Evolutionary conservation across 2,888 invertebrate genomes (phyloP), one percentile per base, ranked within the genome.

Genomic region (Diaperis boleti): DNA sequence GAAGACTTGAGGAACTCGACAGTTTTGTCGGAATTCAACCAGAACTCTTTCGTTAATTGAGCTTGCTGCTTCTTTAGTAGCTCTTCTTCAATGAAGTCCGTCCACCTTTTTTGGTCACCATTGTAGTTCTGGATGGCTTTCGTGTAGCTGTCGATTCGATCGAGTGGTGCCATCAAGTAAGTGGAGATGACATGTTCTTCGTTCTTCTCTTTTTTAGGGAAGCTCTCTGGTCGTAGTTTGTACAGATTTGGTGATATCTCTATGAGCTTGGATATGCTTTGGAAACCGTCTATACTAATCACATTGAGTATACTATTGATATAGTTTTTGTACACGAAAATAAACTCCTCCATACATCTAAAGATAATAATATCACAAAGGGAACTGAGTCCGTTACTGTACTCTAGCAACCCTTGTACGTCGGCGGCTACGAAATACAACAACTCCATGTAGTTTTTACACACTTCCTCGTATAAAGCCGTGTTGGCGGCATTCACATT

Each of bases 251-350:
- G 83, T 14, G 87, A 85, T 47, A 88, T 83, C 73, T 89, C 88
- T 62, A 91, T 83, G 50, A 87, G 76, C 78, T 84, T 86, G 66
- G 88, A 86, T 56, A 91, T 88, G 70, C 88, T 87, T 37, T 83
- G 76, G 74, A 91, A 90, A 26, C 91, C 92, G 74, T 89, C 87
- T 65, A 91, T 84, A 70, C 90, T 89, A 74, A 89, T 88, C 66
- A 91, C 85, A 84, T 91, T 89, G 79, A 91, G 90, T 77, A 91
- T 84, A 71, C 87, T 86, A 80, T 87, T 84, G 41, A 89, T 85
- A 83, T 92, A 92, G 78, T 86, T 86, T 78, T 86, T 89, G 78
- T 90, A 91, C 65, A 90, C 84, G 76, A 86, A 85, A 75, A 90
- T 86, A 81, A 86, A 88, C 81, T 92, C 92, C 74, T 90, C 89